Base-by-base conservation (phyloP, 2,888 invertebrate species). In the Agriopis aurantiaria region DNA sequence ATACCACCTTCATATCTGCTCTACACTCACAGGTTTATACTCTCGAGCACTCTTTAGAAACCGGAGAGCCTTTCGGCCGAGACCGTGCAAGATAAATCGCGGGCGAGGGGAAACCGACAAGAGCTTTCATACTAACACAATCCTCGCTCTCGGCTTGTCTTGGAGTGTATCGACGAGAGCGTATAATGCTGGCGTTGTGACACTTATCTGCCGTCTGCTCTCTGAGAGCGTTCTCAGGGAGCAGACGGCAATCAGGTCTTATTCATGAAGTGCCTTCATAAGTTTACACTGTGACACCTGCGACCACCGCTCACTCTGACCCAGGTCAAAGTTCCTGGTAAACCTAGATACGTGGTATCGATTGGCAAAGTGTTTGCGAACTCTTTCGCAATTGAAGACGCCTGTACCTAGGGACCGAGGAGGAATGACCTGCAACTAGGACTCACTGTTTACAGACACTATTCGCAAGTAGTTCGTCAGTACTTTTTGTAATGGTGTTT, bases 321-420 rank as follows among this genome's bases (percentile, higher is more conserved):
- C 66, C 51, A 60, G 70, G 63, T 67, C 63, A 64, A 63, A 59
- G 55, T 14, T 63, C 58, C 58, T 10, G 49, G 49, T 58, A 40
- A 11, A 51, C 12, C 11, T 62, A 17, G n/a, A 9, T 51, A 12
- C n/a, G 41, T 14, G n/a, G 53, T 59, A 66, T 70, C 66, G 66
- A 66, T 70, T 33, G 41, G 43, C 62, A 41, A 65, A 60, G 41
- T 14, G 59, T 49, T 65, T 17, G 65, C 58, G 14, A 60, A 65
- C 46, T 65, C 55, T 69, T 69, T 69, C 46, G 57, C 61, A 65
- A 69, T 56, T 48, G 49, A 64, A 69, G 59, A 55, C 49, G 45
- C 17, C 11, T 58, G 51, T 53, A 52, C 14, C 8, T 49, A 7
- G 43, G 43, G 51, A 46, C 55, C 33, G 14, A 60, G 65, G 61